Evolutionary conservation across 2,888 invertebrate species (phyloP).

Genomic region (Hirtodrosophila duncani): DNA sequence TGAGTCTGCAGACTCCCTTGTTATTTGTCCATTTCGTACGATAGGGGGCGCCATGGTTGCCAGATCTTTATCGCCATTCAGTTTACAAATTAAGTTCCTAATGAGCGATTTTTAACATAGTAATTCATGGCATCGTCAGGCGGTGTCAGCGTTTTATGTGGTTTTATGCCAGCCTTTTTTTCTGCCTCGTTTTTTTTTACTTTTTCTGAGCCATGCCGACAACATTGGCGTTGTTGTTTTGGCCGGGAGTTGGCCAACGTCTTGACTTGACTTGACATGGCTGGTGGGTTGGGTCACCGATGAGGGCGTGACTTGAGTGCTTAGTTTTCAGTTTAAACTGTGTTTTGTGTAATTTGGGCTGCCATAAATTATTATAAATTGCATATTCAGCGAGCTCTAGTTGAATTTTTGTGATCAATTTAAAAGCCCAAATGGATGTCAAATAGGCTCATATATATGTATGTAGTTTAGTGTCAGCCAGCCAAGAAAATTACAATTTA

Average conservation of each 20-base stretch:
- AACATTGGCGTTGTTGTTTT: conserved; percentile 16
- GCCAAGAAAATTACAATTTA: too few relatives aligned
- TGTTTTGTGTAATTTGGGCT: too few relatives aligned
- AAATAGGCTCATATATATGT: too few relatives aligned
- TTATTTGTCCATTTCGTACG: too few relatives aligned
- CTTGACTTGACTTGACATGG: too few relatives aligned
- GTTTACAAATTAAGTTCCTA: conserved; percentile 71
- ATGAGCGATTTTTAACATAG: conserved; percentile 70
- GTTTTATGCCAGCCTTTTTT: conserved; percentile 40
- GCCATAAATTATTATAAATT: too few relatives aligned
- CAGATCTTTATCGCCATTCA: conserved; percentile 63
- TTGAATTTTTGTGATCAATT: too few relatives aligned
- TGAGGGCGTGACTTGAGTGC: conserved; percentile 59
- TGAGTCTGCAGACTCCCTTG: too few relatives aligned
- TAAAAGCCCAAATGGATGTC: too few relatives aligned
- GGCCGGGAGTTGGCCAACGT: not conserved
- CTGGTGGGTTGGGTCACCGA: conserved; percentile 51
- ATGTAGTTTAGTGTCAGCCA: too few relatives aligned
- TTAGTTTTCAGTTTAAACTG: conserved; percentile 33
- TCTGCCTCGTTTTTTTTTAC: not conserved
- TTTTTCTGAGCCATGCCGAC: conserved; percentile 17
- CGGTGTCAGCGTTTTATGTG: conserved; percentile 53
- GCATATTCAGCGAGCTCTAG: too few relatives aligned
- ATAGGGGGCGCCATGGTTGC: conserved; percentile 37
- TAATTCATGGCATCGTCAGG: conserved; percentile 46